Evolutionary conservation across 2,797 vertebrate species (phyloP).

Genomic region (Pangasius macronema): DNA sequence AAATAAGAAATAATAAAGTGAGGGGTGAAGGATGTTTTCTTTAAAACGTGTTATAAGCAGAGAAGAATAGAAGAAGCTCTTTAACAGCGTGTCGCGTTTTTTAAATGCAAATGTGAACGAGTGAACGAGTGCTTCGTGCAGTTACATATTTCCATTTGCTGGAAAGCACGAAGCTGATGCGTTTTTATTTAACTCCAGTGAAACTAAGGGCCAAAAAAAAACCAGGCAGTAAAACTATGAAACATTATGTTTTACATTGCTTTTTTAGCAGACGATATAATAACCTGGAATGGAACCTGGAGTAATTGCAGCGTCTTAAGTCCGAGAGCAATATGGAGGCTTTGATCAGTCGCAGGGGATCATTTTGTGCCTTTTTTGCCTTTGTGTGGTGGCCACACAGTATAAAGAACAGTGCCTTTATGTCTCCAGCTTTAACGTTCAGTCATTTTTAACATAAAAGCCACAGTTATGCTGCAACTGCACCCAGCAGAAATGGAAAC

Average conservation of each 20-base stretch:
- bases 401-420: slow-evolving; percentile 54
- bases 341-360: slow-evolving; percentile 60
- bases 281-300: slow-evolving; percentile 47
- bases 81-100: neutral
- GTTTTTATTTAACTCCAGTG: neutral
- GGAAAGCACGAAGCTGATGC: neutral
- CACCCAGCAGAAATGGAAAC: slow-evolving; percentile 55
- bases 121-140: slow-evolving; percentile 17
- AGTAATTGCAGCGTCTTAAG: slow-evolving; percentile 55
- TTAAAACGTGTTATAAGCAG: neutral
- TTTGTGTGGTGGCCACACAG: slow-evolving; percentile 53
- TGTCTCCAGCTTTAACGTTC: slow-evolving; percentile 49
- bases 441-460: slow-evolving; percentile 58
- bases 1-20: slow-evolving; percentile 2
- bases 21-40: neutral
- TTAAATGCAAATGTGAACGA: neutral
- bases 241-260: slow-evolving; percentile 34
- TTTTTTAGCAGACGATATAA: slow-evolving; percentile 45
- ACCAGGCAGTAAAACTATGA: neutral
- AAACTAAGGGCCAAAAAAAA: slow-evolving; percentile 5
- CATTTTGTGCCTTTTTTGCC: slow-evolving; percentile 53
- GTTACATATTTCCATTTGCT: slow-evolving; percentile 31
- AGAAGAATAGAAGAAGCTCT: neutral
- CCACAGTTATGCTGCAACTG: slow-evolving; percentile 50
- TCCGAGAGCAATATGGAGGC: slow-evolving; percentile 53